These are phyloP conservation scores for Conops quadrifasciatus DNA, from an alignment of 2,888 invertebrate genomes.

Conservation along the genomic window DNA sequence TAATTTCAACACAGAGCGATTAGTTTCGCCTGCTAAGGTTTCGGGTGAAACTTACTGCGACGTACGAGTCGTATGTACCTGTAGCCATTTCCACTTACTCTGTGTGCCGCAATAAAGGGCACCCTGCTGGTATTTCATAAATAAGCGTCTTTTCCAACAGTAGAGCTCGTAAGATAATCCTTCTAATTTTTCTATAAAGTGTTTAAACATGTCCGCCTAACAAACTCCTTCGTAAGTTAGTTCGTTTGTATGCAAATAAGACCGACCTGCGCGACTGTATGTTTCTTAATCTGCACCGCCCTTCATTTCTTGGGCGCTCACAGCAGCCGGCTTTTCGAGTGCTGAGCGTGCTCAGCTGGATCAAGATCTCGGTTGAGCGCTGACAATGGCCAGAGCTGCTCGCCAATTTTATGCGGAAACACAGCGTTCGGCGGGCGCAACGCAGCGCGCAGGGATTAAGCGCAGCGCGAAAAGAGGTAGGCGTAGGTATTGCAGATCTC, in stretches of 20 bases:
- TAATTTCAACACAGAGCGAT: no score
- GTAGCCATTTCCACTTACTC: no score
- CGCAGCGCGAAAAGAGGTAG: constrained; percentile 53
- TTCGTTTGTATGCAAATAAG: background rate
- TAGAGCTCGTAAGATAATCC: background rate
- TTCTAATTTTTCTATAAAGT: constrained; percentile 38
- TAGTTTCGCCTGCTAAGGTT: no score
- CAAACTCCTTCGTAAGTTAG: constrained; percentile 40
- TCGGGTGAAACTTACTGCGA: no score
- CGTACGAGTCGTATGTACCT: no score
- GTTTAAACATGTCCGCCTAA: constrained; percentile 46
- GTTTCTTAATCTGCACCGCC: background rate
- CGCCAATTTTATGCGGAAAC: background rate
- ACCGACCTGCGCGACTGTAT: background rate
- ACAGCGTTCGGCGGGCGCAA: background rate
- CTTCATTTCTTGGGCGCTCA: background rate
- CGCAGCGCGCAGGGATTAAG: constrained; percentile 45
- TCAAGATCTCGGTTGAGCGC: constrained; percentile 19
- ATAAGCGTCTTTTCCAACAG: no score
- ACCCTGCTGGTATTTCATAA: no score
- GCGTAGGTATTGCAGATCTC: no score
- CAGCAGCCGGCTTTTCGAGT: background rate
- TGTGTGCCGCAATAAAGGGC: no score
- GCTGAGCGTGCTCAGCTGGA: constrained; percentile 47
- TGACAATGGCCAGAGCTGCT: constrained; percentile 42